Evolutionary conservation across 1,140 invertebrate species (phyloP).

Genomic region (Octopus sinensis): DNA sequence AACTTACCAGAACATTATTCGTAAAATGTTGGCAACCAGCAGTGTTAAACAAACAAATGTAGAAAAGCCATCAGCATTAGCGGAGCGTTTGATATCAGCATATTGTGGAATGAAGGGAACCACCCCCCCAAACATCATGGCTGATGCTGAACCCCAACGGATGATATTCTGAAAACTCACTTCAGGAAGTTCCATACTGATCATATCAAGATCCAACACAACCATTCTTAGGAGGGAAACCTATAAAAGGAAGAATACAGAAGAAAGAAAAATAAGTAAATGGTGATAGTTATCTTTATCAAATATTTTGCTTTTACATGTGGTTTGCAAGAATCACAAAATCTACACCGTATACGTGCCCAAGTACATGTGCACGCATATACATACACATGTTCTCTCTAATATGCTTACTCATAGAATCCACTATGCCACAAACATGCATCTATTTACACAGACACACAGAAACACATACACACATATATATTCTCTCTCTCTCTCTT

Average conservation of each 20-base stretch:
- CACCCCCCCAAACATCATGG: conserved; percentile 88
- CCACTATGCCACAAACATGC: too few species aligned
- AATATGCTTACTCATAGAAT: too few species aligned
- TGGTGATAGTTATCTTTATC: too few species aligned
- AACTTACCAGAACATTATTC: conserved; percentile 95
- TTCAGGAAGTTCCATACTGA: conserved; percentile 21
- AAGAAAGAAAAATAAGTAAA: too few species aligned
- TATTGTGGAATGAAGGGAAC: conserved; percentile 91
- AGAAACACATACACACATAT: too few species aligned
- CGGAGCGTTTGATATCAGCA: conserved; percentile 80
- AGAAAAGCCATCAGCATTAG: conserved; percentile 92
- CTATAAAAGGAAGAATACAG: not conserved
- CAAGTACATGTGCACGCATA: too few species aligned
- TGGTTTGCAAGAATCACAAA: too few species aligned
- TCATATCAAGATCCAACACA: conserved; percentile 10
- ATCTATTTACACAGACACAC: too few species aligned
- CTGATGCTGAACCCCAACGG: conserved; percentile 31
- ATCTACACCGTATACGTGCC: too few species aligned
- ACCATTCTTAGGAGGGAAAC: conserved; percentile 4
- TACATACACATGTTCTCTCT: too few species aligned
- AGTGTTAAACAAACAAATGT: conserved; percentile 92
- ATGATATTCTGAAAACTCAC: conserved; percentile 36
- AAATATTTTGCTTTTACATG: too few species aligned
- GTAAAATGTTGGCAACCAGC: conserved; percentile 89
- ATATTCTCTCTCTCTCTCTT: too few species aligned